Conservation (phyloP, 2,113 vertebrate species). For the human (Homo sapiens) region DNA sequence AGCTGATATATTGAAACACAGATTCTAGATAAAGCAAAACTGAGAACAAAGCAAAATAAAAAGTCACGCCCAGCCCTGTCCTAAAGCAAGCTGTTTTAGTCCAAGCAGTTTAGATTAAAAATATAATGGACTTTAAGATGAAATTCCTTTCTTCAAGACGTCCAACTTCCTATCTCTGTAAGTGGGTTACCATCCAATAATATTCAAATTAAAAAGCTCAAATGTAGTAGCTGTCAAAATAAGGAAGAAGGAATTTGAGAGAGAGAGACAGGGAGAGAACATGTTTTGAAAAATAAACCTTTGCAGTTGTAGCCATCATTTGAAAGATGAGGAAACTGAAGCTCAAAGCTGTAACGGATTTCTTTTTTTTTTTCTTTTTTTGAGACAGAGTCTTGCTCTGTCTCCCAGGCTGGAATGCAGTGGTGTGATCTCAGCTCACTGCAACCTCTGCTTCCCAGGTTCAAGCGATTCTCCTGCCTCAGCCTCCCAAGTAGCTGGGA, state of each 20-base stretch:
- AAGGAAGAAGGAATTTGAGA: background rate
- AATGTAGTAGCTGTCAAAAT: background rate
- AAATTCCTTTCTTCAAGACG: background rate
- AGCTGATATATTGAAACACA: constrained; percentile 55
- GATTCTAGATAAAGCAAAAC: background rate
- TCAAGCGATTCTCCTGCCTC: too few species aligned
- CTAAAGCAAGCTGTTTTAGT: background rate
- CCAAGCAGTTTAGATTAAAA: background rate
- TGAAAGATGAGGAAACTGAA: background rate
- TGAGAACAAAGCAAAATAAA: background rate
- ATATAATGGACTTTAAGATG: background rate
- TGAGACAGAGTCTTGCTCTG: too few species aligned
- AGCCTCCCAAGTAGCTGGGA: too few species aligned
- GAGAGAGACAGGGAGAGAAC: background rate
- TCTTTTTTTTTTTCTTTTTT: background rate
- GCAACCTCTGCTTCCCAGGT: too few species aligned
- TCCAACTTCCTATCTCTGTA: background rate
- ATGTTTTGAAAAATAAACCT: background rate
- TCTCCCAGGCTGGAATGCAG: too few species aligned
- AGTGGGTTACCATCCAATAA: background rate
- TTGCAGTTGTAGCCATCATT: background rate
- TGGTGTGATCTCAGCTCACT: too few species aligned
- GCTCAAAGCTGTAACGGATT: background rate
- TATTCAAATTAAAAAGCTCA: background rate
- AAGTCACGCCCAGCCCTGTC: background rate